Percentiles rank a stretch among this genome's conserved stretches.
phyloP scores from a whole-genome alignment of 1,140 invertebrate genomes.

The Drosophila bocqueti region DNA sequence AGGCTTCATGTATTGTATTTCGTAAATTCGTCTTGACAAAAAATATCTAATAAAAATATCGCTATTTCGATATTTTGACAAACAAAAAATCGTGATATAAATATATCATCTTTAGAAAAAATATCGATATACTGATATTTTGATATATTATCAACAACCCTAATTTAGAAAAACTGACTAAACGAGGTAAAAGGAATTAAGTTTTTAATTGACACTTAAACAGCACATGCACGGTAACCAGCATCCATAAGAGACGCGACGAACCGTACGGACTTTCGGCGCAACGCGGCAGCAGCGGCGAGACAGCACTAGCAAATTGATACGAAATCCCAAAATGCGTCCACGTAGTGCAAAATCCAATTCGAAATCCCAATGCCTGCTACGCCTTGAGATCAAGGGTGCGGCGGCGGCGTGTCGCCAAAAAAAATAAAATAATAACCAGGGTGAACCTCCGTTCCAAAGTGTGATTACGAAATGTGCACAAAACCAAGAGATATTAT shows the following conservation, averaged over 20 bases:
- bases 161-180: constrained; percentile 37
- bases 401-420: constrained; percentile 37
- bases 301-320: not conserved
- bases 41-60: no score
- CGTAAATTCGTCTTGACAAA: no score
- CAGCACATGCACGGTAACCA: constrained; percentile 41
- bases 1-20: no score
- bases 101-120: no score
- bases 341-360: constrained; percentile 80
- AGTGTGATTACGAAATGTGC: constrained; percentile 74
- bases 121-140: no score
- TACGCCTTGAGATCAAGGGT: constrained; percentile 50
- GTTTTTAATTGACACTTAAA: constrained; percentile 20
- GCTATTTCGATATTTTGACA: no score
- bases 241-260: not conserved
- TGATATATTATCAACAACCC: no score
- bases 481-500: constrained; percentile 55
- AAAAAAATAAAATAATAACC: constrained; percentile 4
- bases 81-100: no score
- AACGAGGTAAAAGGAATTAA: constrained; percentile 54
- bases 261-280: constrained; percentile 2
- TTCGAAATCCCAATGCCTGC: constrained; percentile 12
- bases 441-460: constrained; percentile 52
- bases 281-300: constrained; percentile 7
- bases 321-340: constrained; percentile 46